Conservation (phyloP, 2,113 vertebrate species). For the Anthoscopus minutus region DNA sequence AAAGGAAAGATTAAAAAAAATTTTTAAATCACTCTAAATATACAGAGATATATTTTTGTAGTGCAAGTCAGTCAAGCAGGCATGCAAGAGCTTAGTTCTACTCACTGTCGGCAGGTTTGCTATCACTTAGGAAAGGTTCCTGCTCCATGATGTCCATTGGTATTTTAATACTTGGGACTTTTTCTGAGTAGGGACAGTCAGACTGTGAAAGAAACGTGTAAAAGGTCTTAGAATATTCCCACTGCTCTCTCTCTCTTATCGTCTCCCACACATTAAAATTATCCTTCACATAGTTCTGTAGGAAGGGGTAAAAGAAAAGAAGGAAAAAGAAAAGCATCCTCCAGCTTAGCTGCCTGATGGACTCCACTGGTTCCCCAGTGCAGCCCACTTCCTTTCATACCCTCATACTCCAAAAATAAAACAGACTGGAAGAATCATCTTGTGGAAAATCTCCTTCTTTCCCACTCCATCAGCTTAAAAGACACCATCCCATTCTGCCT, state of each 20-base stretch:
- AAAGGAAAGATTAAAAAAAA: background rate
- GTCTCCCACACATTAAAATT: background rate
- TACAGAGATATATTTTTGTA: background rate
- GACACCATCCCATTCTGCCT: background rate
- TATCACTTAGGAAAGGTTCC: constrained; percentile 96
- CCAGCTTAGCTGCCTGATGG: background rate
- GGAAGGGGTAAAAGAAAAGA: background rate
- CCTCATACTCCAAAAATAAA: background rate
- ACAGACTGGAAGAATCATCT: background rate
- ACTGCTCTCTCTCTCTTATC: background rate
- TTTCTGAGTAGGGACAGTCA: constrained; percentile 95
- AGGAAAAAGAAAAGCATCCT: background rate
- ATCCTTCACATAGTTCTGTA: background rate
- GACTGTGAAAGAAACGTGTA: constrained; percentile 88
- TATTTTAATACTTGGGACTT: constrained; percentile 98
- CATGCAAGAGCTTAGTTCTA: constrained; percentile 76
- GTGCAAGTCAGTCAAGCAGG: constrained; percentile 56
- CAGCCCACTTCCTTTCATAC: background rate
- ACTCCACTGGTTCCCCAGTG: background rate
- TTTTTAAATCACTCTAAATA: background rate
- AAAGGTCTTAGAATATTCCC: constrained; percentile 67
- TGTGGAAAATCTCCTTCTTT: too few relatives aligned
- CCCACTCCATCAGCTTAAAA: background rate
- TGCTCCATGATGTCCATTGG: constrained; percentile 99
- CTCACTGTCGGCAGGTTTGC: constrained; percentile 94